Percentiles rank a stretch among this genome's conserved stretches.
Conservation (phyloP, 2,113 vertebrate genomes). For the Glareola pratincola region DNA sequence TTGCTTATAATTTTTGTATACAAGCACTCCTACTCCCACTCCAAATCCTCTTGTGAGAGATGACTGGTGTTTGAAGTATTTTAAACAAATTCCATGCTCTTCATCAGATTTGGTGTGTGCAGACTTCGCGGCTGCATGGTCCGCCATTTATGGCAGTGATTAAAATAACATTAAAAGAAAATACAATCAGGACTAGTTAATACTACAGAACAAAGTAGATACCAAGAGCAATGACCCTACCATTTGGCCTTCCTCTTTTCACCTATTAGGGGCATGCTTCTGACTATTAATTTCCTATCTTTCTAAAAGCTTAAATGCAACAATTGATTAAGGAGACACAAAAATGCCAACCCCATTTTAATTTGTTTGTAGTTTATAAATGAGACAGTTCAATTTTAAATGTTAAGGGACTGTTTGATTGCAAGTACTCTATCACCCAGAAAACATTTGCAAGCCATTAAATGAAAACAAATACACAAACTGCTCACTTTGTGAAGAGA, state of each 20-base stretch:
- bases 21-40: neutral
- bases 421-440: neutral
- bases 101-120: neutral
- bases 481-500: neutral
- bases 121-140: neutral
- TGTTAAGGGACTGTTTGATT: neutral
- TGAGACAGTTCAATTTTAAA: neutral
- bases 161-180: slow-evolving; percentile 1
- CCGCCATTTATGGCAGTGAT: neutral
- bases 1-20: neutral
- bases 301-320: neutral
- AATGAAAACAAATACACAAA: neutral
- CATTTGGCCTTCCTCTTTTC: neutral
- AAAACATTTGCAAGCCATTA: neutral
- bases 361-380: neutral
- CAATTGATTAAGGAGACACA: neutral
- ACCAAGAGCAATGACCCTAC: neutral
- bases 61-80: neutral
- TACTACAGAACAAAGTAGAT: neutral
- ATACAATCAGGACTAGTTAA: neutral
- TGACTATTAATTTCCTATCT: neutral
- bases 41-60: neutral
- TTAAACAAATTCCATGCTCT: slow-evolving; percentile 36
- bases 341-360: neutral
- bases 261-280: neutral